Percentiles rank a stretch among this genome's conserved stretches.
phyloP scores from a whole-genome alignment of 2,797 vertebrate genomes.

The Scleropages formosus region DNA sequence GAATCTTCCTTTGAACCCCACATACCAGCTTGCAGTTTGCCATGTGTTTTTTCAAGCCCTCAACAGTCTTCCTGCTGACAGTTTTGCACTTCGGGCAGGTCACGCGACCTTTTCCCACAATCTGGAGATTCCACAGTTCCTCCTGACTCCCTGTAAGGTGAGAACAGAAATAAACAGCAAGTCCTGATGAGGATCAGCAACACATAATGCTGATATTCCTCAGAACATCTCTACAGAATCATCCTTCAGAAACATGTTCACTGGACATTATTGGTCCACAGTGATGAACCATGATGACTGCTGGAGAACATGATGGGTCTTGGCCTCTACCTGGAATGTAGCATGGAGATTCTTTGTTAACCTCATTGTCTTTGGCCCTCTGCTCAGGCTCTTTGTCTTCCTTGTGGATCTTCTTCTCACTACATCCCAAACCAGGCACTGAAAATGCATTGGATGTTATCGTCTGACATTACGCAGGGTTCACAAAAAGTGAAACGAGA shows the following conservation, averaged over 20 bases:
- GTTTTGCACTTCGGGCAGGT: constrained; percentile 88
- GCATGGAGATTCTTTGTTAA: constrained; percentile 63
- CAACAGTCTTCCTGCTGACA: constrained; percentile 90
- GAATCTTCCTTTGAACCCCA: not conserved
- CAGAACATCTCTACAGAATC: not conserved
- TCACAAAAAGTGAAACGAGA: not conserved
- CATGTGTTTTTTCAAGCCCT: constrained; percentile 93
- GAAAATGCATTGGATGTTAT: constrained; percentile 29
- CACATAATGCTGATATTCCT: too few relatives aligned
- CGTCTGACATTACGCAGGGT: not conserved
- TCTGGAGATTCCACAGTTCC: constrained; percentile 87
- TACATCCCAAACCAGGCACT: constrained; percentile 38
- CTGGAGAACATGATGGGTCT: not conserved
- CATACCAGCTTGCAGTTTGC: constrained; percentile 80
- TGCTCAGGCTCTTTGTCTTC: constrained; percentile 43
- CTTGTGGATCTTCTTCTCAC: constrained; percentile 31
- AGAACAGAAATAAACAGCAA: not conserved
- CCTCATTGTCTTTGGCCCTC: constrained; percentile 39
- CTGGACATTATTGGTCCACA: not conserved
- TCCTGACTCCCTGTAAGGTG: constrained; percentile 79
- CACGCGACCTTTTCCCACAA: constrained; percentile 83
- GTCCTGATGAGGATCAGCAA: not conserved
- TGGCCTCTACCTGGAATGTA: constrained; percentile 62
- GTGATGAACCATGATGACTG: not conserved
- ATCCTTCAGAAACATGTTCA: not conserved